These are phyloP conservation scores for Haliclona indistincta DNA, from an alignment of 37 sponge, comb jelly and placozoan species.

Conservation along the genomic window DNA sequence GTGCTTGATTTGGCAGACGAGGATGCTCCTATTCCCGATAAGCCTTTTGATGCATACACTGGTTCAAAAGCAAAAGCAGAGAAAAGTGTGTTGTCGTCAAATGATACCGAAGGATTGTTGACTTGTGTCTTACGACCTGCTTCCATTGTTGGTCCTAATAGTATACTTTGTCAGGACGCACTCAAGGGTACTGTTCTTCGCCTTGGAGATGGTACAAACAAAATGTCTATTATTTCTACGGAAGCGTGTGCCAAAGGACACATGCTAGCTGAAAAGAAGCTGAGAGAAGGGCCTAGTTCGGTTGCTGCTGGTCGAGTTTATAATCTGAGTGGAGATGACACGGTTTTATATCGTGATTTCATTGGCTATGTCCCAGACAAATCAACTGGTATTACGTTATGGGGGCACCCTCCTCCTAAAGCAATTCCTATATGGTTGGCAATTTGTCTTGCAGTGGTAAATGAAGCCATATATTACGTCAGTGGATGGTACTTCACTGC, in stretches of 20 bases:
- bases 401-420: constrained; percentile 13
- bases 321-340: constrained; percentile 3
- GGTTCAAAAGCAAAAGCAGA: constrained; percentile 38
- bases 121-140: constrained; percentile 50
- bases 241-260: constrained; percentile 36
- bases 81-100: constrained; percentile 23
- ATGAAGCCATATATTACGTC: constrained; percentile 7
- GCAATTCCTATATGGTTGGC: constrained; percentile 13
- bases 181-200: neutral
- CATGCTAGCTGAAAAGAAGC: constrained; percentile 54
- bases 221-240: neutral
- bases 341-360: constrained; percentile 7
- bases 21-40: constrained; percentile 19
- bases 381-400: neutral
- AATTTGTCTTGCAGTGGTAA: constrained; percentile 22
- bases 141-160: neutral
- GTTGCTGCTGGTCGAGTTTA: constrained; percentile 44
- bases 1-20: constrained; percentile 21
- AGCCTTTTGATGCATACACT: constrained; percentile 14
- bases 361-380: neutral
- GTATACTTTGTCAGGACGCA: neutral
- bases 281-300: neutral
- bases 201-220: constrained; percentile 1
- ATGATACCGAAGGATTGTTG: constrained; percentile 21
- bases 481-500: constrained; percentile 5